These are phyloP conservation scores for Patiria pectinifera DNA, from an alignment of 53 echinoderm and acorn worm genomes.

Conservation along the genomic window DNA sequence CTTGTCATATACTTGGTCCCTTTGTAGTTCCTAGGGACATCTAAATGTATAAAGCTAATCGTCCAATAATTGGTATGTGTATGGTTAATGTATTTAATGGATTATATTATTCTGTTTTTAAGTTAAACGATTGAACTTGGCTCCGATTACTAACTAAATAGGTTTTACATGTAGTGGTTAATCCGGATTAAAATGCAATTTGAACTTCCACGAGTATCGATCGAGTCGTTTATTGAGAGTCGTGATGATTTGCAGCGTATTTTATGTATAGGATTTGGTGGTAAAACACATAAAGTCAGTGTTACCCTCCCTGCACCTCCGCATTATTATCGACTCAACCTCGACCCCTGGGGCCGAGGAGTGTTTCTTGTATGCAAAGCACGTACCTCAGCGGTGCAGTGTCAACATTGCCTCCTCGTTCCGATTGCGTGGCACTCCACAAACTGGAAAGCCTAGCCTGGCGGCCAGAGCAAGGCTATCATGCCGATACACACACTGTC, in stretches of 20 bases:
- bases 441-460: background rate
- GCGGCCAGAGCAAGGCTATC: background rate
- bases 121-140: no score
- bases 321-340: constrained; percentile 1
- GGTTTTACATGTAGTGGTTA: no score
- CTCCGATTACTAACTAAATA: no score
- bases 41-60: no score
- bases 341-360: background rate
- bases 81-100: no score
- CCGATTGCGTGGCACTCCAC: background rate
- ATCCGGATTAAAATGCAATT: background rate
- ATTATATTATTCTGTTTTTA: no score
- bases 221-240: background rate
- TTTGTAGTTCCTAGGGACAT: no score
- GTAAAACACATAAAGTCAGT: background rate
- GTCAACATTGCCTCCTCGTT: constrained; percentile 12
- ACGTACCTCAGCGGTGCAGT: background rate
- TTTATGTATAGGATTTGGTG: background rate
- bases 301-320: background rate
- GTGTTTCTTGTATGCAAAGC: background rate
- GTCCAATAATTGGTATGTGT: no score
- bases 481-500: background rate
- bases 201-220: background rate
- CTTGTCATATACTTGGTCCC: no score
- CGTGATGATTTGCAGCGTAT: background rate